A percentile compares a stretch with the other conserved stretches of the same genome.
These are phyloP conservation scores for Paedocypris micromegethes DNA, from an alignment of 2,797 vertebrate species.

Conservation along the genomic window DNA sequence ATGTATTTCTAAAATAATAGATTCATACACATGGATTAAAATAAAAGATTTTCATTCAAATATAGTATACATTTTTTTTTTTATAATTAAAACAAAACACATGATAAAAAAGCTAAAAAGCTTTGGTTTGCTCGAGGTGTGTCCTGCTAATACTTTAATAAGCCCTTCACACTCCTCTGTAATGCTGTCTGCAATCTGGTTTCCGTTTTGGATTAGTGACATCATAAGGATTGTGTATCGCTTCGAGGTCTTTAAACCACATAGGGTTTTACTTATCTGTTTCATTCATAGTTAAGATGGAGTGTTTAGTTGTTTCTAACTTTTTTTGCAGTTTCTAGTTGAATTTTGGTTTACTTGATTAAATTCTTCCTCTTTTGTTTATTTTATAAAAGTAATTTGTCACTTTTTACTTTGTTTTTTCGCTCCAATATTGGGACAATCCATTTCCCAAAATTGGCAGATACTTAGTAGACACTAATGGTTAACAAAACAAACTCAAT, in stretches of 20 bases:
- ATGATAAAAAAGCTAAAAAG: neutral
- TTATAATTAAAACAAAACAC: too few species aligned
- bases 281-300: neutral
- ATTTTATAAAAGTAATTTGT: neutral
- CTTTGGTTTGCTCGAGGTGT: constrained; percentile 30
- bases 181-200: constrained; percentile 23
- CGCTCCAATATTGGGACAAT: neutral
- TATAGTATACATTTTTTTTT: too few species aligned
- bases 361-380: too few species aligned
- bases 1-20: too few species aligned
- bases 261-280: neutral
- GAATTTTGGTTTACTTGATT: too few species aligned
- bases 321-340: neutral
- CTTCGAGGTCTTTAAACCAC: neutral
- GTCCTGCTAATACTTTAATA: constrained; percentile 35
- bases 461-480: constrained; percentile 42
- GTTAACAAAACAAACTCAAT: constrained; percentile 36
- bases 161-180: constrained; percentile 17
- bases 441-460: neutral
- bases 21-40: too few species aligned
- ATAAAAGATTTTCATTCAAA: too few species aligned
- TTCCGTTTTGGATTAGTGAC: neutral
- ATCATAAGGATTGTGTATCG: neutral
- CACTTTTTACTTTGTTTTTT: neutral
- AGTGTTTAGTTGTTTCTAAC: neutral